Conservation (phyloP, 2,797 vertebrate species). For the Syncerus caffer region DNA sequence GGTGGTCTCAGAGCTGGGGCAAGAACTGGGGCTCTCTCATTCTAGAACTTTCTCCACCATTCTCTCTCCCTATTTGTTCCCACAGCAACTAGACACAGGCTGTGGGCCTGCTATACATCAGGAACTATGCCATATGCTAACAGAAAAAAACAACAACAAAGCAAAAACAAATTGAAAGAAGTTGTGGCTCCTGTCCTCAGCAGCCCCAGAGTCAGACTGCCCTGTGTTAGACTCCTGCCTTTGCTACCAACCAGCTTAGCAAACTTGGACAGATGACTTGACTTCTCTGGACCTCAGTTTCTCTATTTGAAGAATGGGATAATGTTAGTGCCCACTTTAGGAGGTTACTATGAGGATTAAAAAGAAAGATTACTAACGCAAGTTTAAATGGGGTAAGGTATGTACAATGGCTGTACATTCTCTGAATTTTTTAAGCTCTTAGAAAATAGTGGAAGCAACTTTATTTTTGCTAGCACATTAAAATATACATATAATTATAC, state of each 20-base stretch:
- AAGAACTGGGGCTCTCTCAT: background rate
- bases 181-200: background rate
- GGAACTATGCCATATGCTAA: background rate
- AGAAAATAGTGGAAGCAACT: background rate
- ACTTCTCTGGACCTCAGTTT: background rate
- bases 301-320: background rate
- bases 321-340: background rate
- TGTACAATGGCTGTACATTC: background rate
- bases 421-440: conserved; percentile 4
- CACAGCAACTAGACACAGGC: background rate
- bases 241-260: background rate
- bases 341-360: background rate
- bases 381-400: background rate
- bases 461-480: background rate
- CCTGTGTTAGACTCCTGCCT: background rate
- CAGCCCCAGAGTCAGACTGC: background rate
- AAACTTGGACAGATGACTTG: background rate
- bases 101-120: background rate
- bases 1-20: background rate
- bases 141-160: background rate
- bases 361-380: background rate
- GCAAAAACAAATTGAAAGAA: background rate
- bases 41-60: background rate
- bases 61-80: background rate
- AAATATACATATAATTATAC: background rate